Conservation (phyloP, 2,113 vertebrate species). For the Excalfactoria chinensis region DNA sequence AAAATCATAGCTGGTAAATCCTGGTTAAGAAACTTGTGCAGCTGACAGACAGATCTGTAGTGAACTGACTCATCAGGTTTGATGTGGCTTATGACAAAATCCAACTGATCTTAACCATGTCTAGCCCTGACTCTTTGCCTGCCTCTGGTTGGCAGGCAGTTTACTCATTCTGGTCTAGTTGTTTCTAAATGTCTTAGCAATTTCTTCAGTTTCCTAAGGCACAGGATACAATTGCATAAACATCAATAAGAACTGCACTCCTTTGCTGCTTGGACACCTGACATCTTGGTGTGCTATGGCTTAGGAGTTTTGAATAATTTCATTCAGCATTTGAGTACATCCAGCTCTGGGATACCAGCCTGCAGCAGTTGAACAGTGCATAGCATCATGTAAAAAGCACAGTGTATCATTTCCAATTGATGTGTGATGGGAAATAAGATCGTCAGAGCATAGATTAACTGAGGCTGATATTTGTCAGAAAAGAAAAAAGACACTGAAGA, state of each 20-base stretch:
- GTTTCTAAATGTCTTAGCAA: not conserved
- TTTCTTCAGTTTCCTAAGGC: not conserved
- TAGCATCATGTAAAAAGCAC: not conserved
- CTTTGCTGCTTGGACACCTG: not conserved
- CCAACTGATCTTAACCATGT: not conserved
- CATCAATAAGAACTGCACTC: not conserved
- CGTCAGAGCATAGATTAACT: not conserved
- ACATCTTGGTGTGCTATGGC: not conserved
- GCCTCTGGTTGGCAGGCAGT: not conserved
- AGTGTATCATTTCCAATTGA: not conserved
- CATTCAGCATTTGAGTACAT: not conserved
- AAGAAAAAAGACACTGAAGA: not conserved
- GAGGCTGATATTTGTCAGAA: not conserved
- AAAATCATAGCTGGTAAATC: not conserved
- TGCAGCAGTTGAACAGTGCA: not conserved
- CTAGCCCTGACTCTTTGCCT: not conserved
- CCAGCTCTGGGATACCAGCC: not conserved
- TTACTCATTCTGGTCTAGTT: not conserved
- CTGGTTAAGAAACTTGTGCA: not conserved
- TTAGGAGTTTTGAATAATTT: not conserved
- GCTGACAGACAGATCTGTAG: not conserved
- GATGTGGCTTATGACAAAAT: not conserved
- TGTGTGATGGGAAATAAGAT: not conserved
- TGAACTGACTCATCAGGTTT: not conserved
- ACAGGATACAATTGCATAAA: not conserved